Conservation (phyloP, 30 jellyfish, hydroid and myxozoan genomes). For the Rhopilema esculentum region DNA sequence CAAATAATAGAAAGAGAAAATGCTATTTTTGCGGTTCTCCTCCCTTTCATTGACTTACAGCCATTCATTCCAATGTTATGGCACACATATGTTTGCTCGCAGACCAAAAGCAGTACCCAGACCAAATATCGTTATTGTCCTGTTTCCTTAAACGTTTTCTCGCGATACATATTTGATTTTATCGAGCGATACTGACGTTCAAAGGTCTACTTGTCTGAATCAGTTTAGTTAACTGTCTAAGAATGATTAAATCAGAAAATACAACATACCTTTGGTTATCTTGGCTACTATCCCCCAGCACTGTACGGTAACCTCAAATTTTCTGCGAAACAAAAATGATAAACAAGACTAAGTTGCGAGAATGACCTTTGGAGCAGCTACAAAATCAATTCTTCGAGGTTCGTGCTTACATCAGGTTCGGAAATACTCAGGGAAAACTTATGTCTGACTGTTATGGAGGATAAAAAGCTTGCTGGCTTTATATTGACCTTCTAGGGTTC, state of each 20-base stretch:
- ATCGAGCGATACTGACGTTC: not conserved
- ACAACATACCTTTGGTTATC: not conserved
- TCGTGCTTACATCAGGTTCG: constrained; percentile 6
- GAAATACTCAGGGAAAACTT: not conserved
- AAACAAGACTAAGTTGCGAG: not conserved
- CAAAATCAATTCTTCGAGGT: not conserved
- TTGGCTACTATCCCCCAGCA: not conserved
- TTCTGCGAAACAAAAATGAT: not conserved
- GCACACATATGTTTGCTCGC: not conserved
- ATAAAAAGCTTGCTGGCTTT: constrained; percentile 62
- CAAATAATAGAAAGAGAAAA: not conserved
- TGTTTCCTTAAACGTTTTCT: not conserved
- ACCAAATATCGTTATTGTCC: not conserved
- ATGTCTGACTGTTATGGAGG: constrained; percentile 34
- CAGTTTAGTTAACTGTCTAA: not conserved
- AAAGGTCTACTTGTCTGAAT: not conserved
- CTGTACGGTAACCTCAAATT: not conserved
- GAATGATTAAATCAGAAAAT: not conserved
- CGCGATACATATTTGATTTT: not conserved
- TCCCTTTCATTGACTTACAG: not conserved
- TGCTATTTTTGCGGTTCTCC: not conserved
- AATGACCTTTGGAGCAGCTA: not conserved
- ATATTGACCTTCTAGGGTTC: constrained; percentile 69
- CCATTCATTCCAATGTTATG: not conserved
- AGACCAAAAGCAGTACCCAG: not conserved